Evolutionary conservation across 1,140 invertebrate species (phyloP), one percentile per base, ranked within the genome.

Genomic region (Heliconius eleuchia): DNA sequence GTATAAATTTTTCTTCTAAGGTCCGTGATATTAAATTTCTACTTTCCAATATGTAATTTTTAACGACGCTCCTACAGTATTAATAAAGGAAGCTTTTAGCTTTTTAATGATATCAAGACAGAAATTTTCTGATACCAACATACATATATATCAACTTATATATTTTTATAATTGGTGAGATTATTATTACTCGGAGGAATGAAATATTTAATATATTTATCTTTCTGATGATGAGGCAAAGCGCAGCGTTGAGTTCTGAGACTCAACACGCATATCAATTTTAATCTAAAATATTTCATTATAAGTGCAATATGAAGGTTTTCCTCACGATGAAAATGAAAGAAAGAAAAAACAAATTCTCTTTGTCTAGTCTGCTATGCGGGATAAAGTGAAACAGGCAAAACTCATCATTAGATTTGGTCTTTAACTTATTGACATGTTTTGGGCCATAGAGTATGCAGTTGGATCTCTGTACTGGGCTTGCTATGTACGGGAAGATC

Each of bases 21-120:
- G 11, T 55, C 27, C 27, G 73, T 34, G 73, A 74, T 74, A 74
- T 74, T 73, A 74, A 52, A 74, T 74, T 74, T 74, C 42, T 74
- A 55, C 73, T 74, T 73, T 50, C 42, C 16, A 52, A 52, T 30
- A 55, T 30, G 39, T 55, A 18, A 50, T 50, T 55, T 55, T 66
- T 66, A 66, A 66, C 60, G 27, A 66, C 13, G 23, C 60, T 66
- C 11, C 2, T 30, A 66, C 60, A 66, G 60, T 23, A 30, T 66
- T 66, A 66, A 66, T 66, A 66, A 66, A 27, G 9, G 27, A 66
- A 23, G 60, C 23, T 66, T 30, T 66, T 13, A 66, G 11, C 60
- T 30, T 66, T 66, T 66, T 66, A 66, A 66, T 66, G 23, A 66
- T 66, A 66, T n/a, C n/a, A 66, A 30, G 60, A 30, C 5, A 11